Evolutionary conservation across 2,113 vertebrate genomes (phyloP).

Genomic region (Cyanoramphus novaezelandiae): DNA sequence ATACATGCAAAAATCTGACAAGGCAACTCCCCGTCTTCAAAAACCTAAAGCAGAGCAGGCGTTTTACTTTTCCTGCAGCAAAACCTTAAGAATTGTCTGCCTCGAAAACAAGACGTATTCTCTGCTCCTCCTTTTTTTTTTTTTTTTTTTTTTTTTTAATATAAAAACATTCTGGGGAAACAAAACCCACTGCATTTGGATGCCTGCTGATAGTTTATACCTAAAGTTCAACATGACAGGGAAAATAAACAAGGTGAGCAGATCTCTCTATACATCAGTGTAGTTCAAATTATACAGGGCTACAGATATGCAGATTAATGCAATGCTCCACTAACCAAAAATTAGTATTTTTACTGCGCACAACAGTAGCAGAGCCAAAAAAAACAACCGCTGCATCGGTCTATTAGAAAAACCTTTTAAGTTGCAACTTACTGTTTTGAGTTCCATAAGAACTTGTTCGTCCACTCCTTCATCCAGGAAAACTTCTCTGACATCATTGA

Average conservation of each 20-base stretch:
- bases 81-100: neutral
- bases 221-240: neutral
- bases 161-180: accelerated
- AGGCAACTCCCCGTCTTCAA: neutral
- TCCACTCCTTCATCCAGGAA: slow-evolving; percentile 98
- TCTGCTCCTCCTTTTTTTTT: accelerated
- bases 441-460: slow-evolving; percentile 95
- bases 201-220: neutral
- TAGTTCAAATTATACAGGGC: neutral
- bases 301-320: neutral
- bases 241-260: neutral
- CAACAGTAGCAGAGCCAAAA: neutral
- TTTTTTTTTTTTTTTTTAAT: neutral
- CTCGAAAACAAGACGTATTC: neutral
- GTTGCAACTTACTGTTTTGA: slow-evolving; percentile 89
- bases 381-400: neutral
- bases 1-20: neutral
- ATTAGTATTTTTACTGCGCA: neutral
- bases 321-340: neutral
- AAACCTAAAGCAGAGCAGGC: neutral
- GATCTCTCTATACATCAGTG: neutral
- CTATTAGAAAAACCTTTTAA: neutral
- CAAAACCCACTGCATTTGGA: neutral
- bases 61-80: neutral
- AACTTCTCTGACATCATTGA: slow-evolving; percentile 95